A percentile compares a stretch with the other conserved stretches of the same genome.
Conservation (phyloP, 2,113 vertebrate genomes). For the Macroglossus sobrinus region DNA sequence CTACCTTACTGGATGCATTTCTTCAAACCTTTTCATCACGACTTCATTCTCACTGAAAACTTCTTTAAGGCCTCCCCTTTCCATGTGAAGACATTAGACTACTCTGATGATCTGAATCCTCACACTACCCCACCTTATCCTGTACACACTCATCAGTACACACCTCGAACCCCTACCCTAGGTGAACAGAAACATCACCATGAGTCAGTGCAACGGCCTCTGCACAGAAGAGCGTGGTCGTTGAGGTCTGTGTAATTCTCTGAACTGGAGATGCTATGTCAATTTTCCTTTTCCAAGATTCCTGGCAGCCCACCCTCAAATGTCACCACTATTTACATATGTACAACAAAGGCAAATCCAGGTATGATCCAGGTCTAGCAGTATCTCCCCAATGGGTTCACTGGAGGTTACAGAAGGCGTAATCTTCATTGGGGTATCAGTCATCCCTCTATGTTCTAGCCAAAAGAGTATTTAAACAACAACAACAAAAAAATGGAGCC, state of each 20-base stretch:
- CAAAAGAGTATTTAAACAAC: background rate
- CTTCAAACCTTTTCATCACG: background rate
- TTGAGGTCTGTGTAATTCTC: background rate
- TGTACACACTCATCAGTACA: background rate
- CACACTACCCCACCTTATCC: background rate
- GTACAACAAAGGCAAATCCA: background rate
- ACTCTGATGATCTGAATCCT: too few relatives aligned
- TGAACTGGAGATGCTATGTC: background rate
- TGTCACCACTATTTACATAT: background rate
- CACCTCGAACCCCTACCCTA: background rate
- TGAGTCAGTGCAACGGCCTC: background rate
- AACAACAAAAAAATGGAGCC: background rate
- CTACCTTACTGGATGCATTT: background rate
- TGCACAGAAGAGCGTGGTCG: accelerated
- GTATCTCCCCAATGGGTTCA: background rate
- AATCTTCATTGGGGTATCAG: background rate
- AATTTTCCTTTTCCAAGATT: background rate
- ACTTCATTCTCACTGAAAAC: background rate
- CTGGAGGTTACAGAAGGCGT: background rate
- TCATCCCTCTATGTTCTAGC: background rate
- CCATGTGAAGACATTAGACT: background rate
- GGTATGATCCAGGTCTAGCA: background rate
- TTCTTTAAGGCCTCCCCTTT: background rate
- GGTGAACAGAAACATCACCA: background rate
- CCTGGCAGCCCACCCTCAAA: background rate